Base-by-base conservation (phyloP, 2,113 vertebrate genomes). In the Callopanchax toddi region DNA sequence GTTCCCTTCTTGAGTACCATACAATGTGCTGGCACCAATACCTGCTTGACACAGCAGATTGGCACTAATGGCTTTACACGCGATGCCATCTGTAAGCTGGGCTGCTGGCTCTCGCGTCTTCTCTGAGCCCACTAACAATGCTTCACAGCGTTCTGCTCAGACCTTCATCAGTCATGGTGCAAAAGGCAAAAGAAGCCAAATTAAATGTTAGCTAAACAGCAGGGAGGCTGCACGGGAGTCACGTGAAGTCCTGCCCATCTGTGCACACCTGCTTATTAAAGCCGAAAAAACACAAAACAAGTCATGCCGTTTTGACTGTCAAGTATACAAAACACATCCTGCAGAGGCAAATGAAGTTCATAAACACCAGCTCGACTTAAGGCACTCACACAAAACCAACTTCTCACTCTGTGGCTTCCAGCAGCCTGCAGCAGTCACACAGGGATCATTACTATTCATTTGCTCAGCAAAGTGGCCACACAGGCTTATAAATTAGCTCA, bases 11-110 rank as follows among this genome's bases (percentile, higher is more conserved):
- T 76, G 69, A 87, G 79, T 82, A 75, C 82, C 82, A 76, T 86
- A 83, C 80, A 86, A 84, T 88, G 84, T 79, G 68, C 75, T 84
- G 82, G 79, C 85, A 84, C 84, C 80, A 87, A 88, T 79, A 91
- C 88, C 82, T 88, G 86, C 83, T 86, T 83, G 74, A 83, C 81
- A 90, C 80, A 87, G 86, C 87, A 91, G 85, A 91, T 88, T 88
- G 89, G 79, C 84, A 83, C 82, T 91, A 90, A 90, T 89, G 84
- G 77, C 82, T 84, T 82, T 89, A 87, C 86, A 88, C 50, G 45
- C 67, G 32, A 68, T 50, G 83, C 88, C 85, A 90, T 90, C 87
- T 91, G 89, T 76, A 79, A 78, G 65, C 77, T 80, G 84, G 71
- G 84, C 83, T 53, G 51, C 63, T 60, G 76, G 79, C 81, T 66